Evolutionary conservation across 2,113 vertebrate genomes (phyloP).

Genomic region (Andinoacara biseriatus): DNA sequence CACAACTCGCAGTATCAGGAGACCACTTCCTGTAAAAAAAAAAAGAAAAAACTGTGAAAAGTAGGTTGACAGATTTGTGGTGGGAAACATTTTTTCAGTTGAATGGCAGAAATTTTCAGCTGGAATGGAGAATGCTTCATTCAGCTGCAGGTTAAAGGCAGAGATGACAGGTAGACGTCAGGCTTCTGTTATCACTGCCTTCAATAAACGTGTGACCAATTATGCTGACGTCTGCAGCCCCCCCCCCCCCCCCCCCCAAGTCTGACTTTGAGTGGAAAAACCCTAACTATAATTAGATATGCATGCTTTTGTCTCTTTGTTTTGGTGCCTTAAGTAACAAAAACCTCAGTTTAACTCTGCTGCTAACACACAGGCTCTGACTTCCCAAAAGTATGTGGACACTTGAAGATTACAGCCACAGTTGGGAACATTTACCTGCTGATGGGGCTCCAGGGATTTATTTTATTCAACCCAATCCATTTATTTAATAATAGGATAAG

Average conservation of each 20-base stretch:
- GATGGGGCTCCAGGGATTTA: fast-evolving
- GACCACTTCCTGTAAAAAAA: not conserved
- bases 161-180: not conserved
- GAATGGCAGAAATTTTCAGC: not conserved
- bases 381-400: not conserved
- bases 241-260: not conserved
- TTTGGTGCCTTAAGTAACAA: not conserved
- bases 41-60: not conserved
- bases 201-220: not conserved
- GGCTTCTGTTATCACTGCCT: not conserved
- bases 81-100: not conserved
- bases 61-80: not conserved
- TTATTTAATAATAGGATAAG: not conserved
- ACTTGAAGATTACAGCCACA: not conserved
- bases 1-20: not conserved
- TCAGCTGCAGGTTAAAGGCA: not conserved
- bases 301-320: not conserved
- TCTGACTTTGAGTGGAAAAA: not conserved
- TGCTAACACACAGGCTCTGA: not conserved
- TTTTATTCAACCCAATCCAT: not conserved
- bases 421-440: not conserved
- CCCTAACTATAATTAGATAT: not conserved
- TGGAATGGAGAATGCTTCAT: not conserved
- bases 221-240: not conserved
- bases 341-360: not conserved